phyloP scores from a whole-genome alignment of 2,113 vertebrate species.

The Lucifuga dentata region DNA sequence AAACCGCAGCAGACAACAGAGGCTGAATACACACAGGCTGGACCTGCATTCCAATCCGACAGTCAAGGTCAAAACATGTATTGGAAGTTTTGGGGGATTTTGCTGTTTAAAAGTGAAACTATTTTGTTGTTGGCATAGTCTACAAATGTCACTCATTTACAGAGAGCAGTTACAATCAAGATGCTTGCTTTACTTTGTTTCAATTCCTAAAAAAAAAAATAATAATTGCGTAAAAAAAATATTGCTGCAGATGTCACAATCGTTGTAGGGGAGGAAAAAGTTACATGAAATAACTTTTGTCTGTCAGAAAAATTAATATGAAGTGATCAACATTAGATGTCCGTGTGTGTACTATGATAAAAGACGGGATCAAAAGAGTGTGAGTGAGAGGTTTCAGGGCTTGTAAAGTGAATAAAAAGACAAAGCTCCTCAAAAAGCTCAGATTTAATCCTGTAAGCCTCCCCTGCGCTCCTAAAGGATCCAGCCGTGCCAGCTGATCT shows the following conservation, averaged over 20 bases:
- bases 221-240: too few relatives aligned
- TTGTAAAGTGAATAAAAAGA: slow-evolving; percentile 15
- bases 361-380: too few relatives aligned
- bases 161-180: neutral
- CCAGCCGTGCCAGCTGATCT: slow-evolving; percentile 73
- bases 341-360: too few relatives aligned
- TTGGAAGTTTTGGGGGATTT: slow-evolving; percentile 49
- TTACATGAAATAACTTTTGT: too few relatives aligned
- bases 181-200: neutral
- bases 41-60: slow-evolving; percentile 62
- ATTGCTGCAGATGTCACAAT: too few relatives aligned
- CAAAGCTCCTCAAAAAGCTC: slow-evolving; percentile 50
- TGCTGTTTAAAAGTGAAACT: slow-evolving; percentile 48
- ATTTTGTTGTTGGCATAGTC: neutral
- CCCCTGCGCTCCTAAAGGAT: slow-evolving; percentile 55
- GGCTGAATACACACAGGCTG: slow-evolving; percentile 35
- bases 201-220: neutral
- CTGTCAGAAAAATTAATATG: neutral
- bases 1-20: slow-evolving; percentile 43
- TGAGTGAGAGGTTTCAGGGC: slow-evolving; percentile 17
- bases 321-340: neutral
- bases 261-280: too few relatives aligned
- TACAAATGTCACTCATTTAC: neutral
- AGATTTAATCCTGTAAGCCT: slow-evolving; percentile 64
- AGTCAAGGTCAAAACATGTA: slow-evolving; percentile 61